These are phyloP conservation scores for Zootermopsis nevadensis DNA, from an alignment of 2,888 invertebrate species.

Conservation along the genomic window DNA sequence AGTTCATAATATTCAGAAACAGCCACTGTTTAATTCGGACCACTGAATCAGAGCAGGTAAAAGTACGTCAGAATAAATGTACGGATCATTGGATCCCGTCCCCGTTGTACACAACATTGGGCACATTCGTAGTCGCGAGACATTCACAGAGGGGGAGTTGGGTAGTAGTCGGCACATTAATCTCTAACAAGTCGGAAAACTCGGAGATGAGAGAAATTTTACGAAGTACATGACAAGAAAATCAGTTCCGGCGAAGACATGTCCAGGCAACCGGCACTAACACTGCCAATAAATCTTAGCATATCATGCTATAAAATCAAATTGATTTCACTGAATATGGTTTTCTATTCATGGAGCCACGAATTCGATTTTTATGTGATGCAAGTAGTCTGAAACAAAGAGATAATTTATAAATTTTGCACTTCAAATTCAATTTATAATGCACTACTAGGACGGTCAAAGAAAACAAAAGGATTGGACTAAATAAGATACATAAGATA, in stretches of 20 bases:
- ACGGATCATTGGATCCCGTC: background rate
- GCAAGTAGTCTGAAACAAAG: background rate
- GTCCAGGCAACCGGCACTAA: background rate
- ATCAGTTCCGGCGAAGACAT: background rate
- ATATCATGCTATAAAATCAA: background rate
- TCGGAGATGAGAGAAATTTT: background rate
- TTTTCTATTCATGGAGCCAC: background rate
- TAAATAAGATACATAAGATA: no score
- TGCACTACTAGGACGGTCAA: no score
- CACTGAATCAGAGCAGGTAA: background rate
- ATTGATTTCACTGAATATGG: background rate
- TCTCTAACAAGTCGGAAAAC: background rate
- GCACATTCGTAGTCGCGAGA: no score
- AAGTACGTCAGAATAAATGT: background rate
- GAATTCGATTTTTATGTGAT: background rate
- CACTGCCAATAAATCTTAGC: background rate
- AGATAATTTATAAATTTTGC: no score
- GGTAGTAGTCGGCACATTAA: background rate
- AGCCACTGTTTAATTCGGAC: background rate
- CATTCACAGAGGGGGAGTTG: background rate
- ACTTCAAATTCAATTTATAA: no score
- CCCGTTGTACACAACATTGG: background rate
- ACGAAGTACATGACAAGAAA: background rate
- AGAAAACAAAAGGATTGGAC: no score
- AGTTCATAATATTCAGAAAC: no score